Evolutionary conservation across 2,888 invertebrate genomes (phyloP).

Genomic region (Stramonita haemastoma): DNA sequence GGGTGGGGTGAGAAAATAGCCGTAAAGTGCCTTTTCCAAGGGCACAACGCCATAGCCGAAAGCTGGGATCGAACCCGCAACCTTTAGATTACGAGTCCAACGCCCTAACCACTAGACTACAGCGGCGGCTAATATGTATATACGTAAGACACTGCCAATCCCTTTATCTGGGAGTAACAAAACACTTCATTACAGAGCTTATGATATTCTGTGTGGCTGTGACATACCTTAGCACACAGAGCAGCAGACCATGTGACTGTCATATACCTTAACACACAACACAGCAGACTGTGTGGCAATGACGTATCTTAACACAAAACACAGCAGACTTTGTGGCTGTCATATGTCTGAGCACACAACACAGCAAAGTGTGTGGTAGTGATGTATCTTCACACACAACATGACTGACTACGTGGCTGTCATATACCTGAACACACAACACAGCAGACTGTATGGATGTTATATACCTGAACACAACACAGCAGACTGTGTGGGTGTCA

Average conservation of each 20-base stretch:
- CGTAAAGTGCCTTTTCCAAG: too few species aligned
- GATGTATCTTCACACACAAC: not conserved
- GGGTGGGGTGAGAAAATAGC: too few species aligned
- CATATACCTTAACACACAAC: not conserved
- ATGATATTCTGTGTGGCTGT: conserved; percentile 45
- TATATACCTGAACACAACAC: too few species aligned
- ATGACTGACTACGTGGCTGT: not conserved
- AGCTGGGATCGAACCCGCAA: too few species aligned
- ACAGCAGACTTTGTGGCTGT: not conserved
- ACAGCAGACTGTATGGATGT: too few species aligned
- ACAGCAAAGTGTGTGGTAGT: not conserved
- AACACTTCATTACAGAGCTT: not conserved
- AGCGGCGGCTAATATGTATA: too few species aligned
- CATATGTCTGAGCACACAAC: not conserved
- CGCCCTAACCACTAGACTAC: too few species aligned
- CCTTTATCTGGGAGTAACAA: too few species aligned
- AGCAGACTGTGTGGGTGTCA: too few species aligned
- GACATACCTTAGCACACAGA: conserved; percentile 27
- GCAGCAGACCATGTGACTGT: not conserved
- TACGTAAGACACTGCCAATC: too few species aligned
- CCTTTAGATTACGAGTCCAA: too few species aligned
- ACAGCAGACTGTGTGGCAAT: not conserved
- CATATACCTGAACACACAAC: not conserved
- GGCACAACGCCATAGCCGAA: too few species aligned
- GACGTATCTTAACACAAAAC: not conserved